A percentile compares a stretch with the other conserved stretches of the same genome.
Evolutionary conservation across 1,140 invertebrate species (phyloP).

Genomic region (Hyles vespertilio): DNA sequence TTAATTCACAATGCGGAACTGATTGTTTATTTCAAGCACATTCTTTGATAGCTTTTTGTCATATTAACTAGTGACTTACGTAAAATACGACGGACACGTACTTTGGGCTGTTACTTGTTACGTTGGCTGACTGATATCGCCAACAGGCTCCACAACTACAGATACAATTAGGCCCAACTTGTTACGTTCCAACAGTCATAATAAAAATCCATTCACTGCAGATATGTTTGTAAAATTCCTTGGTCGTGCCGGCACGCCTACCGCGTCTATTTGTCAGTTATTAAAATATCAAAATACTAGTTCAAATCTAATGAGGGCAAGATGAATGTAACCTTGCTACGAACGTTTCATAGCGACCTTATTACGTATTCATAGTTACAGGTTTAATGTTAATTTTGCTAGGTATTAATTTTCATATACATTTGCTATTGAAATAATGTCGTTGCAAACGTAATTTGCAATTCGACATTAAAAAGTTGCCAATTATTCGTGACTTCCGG

Average conservation of each 20-base stretch:
- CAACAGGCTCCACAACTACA: conserved; percentile 42
- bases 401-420: too few species aligned
- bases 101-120: conserved; percentile 39
- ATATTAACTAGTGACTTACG: conserved; percentile 39
- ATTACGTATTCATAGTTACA: too few species aligned
- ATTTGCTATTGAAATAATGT: too few species aligned
- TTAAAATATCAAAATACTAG: too few species aligned
- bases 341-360: too few species aligned
- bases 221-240: conserved; percentile 38
- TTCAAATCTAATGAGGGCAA: too few species aligned
- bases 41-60: conserved; percentile 31
- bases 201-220: conserved; percentile 42
- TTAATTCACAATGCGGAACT: conserved; percentile 60
- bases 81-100: conserved; percentile 50
- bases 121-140: conserved; percentile 32
- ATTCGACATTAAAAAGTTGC: too few species aligned
- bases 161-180: conserved; percentile 35
- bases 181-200: conserved; percentile 39
- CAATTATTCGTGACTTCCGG: too few species aligned
- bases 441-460: too few species aligned
- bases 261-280: too few species aligned
- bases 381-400: too few species aligned
- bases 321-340: too few species aligned
- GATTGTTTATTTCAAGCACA: conserved; percentile 39
- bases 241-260: conserved; percentile 14